Percentiles rank a stretch among this genome's conserved stretches.
phyloP scores from a whole-genome alignment of 2,888 invertebrate species.

The Callyntrura sp. region DNA sequence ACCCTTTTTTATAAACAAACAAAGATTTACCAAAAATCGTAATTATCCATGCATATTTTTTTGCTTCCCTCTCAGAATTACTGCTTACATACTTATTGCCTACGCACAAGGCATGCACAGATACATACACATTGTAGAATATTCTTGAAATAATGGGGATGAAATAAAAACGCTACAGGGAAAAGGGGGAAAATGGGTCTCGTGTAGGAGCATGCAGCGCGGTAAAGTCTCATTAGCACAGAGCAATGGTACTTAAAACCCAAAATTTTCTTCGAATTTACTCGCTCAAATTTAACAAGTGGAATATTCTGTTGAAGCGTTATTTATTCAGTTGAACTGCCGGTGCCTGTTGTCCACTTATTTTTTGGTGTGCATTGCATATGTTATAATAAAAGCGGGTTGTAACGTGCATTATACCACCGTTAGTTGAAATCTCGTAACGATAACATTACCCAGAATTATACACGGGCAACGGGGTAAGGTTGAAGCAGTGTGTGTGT shows the following conservation, averaged over 20 bases:
- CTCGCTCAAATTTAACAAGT: background rate
- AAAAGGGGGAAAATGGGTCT: background rate
- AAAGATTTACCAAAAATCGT: background rate
- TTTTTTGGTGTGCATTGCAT: too few relatives aligned
- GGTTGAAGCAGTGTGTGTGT: constrained; percentile 2
- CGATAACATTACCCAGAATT: background rate
- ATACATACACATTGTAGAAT: background rate
- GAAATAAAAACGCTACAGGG: background rate
- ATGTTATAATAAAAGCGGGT: too few relatives aligned
- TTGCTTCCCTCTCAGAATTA: background rate
- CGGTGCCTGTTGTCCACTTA: background rate
- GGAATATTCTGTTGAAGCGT: constrained; percentile 3
- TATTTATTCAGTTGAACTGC: background rate
- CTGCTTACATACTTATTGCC: background rate
- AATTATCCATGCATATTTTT: background rate
- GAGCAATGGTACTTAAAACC: constrained; percentile 34
- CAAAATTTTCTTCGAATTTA: background rate
- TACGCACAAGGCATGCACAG: background rate
- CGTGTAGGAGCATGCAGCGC: background rate
- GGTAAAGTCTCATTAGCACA: constrained; percentile 45
- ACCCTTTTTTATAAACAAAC: background rate
- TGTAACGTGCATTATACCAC: background rate
- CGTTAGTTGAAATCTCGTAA: background rate
- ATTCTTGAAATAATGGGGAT: background rate
- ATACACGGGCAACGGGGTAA: constrained; percentile 13